phyloP scores from a whole-genome alignment of 2,888 invertebrate genomes.

The Iphiclides podalirius region DNA sequence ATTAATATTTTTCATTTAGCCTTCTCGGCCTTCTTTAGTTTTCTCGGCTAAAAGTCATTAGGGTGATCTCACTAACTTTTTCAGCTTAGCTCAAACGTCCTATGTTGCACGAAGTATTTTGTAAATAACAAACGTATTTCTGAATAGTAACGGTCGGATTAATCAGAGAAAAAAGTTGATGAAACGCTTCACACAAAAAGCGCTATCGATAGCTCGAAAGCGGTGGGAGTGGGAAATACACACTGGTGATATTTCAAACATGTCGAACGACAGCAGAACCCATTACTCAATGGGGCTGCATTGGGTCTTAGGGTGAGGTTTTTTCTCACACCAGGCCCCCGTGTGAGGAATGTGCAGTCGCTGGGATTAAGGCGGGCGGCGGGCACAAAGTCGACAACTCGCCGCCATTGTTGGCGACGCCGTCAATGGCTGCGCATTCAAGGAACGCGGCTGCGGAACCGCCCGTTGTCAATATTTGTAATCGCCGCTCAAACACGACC shows the following conservation, averaged over 20 bases:
- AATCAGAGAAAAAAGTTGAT: too few relatives aligned
- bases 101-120: too few relatives aligned
- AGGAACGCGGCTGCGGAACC: neutral
- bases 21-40: too few relatives aligned
- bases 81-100: too few relatives aligned
- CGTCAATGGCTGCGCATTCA: neutral
- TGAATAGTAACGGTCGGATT: too few relatives aligned
- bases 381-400: constrained; percentile 31
- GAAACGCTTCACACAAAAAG: neutral
- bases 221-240: neutral
- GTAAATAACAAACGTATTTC: too few relatives aligned
- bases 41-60: too few relatives aligned
- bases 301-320: constrained; percentile 1
- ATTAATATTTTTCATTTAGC: too few relatives aligned
- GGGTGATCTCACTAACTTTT: too few relatives aligned
- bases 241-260: neutral
- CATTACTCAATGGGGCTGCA: neutral
- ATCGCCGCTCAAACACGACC: constrained; percentile 17
- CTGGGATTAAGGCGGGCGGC: constrained; percentile 55
- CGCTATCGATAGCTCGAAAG: neutral
- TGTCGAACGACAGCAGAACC: constrained; percentile 37
- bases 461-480: constrained; percentile 27
- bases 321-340: constrained; percentile 52
- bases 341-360: constrained; percentile 72
- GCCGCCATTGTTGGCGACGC: neutral